Conservation (phyloP, 2,888 invertebrate species). For the Plebejus argus region DNA sequence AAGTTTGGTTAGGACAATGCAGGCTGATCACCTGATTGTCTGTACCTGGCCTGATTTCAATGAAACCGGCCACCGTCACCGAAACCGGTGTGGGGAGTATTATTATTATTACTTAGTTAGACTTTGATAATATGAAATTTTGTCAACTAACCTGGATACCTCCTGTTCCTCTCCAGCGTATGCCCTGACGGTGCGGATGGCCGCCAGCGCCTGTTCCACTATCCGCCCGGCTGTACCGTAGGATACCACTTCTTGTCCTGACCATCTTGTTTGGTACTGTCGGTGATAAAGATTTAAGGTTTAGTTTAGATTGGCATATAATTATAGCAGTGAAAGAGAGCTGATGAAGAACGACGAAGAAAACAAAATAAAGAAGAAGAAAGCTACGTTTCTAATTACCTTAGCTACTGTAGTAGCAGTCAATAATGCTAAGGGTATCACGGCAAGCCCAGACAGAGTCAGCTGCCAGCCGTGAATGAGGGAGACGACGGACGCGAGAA, state of each 20-base stretch:
- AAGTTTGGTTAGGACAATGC: no score
- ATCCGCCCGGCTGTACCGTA: slow-evolving; percentile 88
- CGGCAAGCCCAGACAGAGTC: slow-evolving; percentile 87
- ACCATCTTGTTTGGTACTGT: slow-evolving; percentile 82
- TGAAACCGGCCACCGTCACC: no score
- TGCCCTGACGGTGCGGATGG: slow-evolving; percentile 85
- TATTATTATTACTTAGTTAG: background rate
- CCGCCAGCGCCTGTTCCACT: slow-evolving; percentile 87
- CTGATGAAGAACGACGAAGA: background rate
- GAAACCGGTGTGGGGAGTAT: no score
- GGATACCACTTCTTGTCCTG: slow-evolving; percentile 82
- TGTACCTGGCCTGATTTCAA: no score
- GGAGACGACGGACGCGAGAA: slow-evolving; percentile 84
- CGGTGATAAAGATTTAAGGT: slow-evolving; percentile 32
- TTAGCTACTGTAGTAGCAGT: slow-evolving; percentile 87
- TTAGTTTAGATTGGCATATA: background rate
- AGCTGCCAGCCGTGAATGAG: slow-evolving; percentile 91
- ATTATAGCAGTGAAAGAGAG: background rate
- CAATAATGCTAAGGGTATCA: slow-evolving; percentile 87
- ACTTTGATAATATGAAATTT: background rate
- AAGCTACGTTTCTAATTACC: slow-evolving; percentile 59
- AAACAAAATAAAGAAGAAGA: background rate
- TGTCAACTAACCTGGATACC: slow-evolving; percentile 70
- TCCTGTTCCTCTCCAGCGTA: slow-evolving; percentile 87
- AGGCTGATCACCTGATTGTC: no score